These are phyloP conservation scores for Oreochromis grahami DNA, from an alignment of 2,797 vertebrate genomes.

Conservation along the genomic window DNA sequence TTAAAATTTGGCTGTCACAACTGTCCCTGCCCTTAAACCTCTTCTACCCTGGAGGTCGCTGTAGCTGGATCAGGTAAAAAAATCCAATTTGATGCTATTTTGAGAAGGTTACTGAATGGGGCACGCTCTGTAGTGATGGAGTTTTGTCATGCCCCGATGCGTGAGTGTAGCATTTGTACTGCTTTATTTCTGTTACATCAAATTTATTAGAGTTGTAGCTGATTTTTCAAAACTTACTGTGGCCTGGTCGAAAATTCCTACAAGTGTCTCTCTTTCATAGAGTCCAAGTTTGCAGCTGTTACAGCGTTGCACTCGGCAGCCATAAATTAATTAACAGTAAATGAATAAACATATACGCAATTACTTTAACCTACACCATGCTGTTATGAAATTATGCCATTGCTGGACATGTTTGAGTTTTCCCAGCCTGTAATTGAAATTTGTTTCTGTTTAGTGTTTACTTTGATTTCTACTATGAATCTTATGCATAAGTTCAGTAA, in stretches of 20 bases:
- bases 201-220: not conserved
- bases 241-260: not conserved
- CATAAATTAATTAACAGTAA: not conserved
- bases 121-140: not conserved
- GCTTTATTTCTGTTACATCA: not conserved
- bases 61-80: not conserved
- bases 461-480: not conserved
- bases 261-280: not conserved
- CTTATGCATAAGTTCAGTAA: not conserved
- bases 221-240: not conserved
- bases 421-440: not conserved
- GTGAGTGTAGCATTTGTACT: not conserved
- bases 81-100: not conserved
- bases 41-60: not conserved
- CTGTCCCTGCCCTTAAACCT: not conserved
- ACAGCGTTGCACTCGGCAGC: not conserved
- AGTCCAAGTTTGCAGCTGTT: not conserved
- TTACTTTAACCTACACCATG: not conserved
- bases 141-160: not conserved
- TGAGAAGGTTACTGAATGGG: not conserved
- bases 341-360: not conserved
- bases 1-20: not conserved
- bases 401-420: not conserved
- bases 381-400: not conserved
- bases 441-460: not conserved